Base-by-base conservation (phyloP, 2,113 vertebrate genomes). In the Ciconia stormi region DNA sequence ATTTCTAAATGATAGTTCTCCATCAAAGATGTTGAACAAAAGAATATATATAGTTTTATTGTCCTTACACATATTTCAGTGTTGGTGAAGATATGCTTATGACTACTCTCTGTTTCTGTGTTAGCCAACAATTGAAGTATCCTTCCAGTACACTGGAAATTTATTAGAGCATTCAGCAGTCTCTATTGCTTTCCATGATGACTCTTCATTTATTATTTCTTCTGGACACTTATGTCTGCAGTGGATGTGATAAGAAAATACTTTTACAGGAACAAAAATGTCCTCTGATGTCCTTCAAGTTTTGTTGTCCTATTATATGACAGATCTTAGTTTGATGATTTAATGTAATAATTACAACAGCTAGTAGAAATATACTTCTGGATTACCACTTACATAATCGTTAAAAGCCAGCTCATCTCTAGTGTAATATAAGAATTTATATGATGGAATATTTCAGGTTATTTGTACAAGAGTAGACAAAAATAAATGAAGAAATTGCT, bases 11-110 rank as follows among this genome's bases (percentile, higher is more conserved):
- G 59, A 96, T 89, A 94, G 87, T 56, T 77, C 92, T 96, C 53
- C 13, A 29, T 91, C 94, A 91, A 79, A 96, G 69, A 82, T 72
- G 50, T 56, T 84, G 94, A 97, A 96, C 88, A 95, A 97, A 95
- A 89, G 94, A 96, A 82, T 92, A 94, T 97, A 97, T 97, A 94
- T 94, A 96, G 95, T 92, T 97, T 97, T 96, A 94, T 97, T 94
- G 94, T 97, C 95, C 90, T 96, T 96, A 93, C 72, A 77, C 73
- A 72, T 96, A 94, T 94, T 90, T 94, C 84, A 85, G 52, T 82
- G 69, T 91, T 89, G 56, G 62, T 81, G 72, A 84, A 84, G 92
- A 82, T 78, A 78, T 18, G 22, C 92, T 91, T 96, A 74, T 86
- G 79, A 73, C 91, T 89, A 53, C 19, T 76, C 65, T 85, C 69